These are phyloP conservation scores for Brachionus sp. DNA, from an alignment of 1,140 invertebrate species.

Conservation along the genomic window DNA sequence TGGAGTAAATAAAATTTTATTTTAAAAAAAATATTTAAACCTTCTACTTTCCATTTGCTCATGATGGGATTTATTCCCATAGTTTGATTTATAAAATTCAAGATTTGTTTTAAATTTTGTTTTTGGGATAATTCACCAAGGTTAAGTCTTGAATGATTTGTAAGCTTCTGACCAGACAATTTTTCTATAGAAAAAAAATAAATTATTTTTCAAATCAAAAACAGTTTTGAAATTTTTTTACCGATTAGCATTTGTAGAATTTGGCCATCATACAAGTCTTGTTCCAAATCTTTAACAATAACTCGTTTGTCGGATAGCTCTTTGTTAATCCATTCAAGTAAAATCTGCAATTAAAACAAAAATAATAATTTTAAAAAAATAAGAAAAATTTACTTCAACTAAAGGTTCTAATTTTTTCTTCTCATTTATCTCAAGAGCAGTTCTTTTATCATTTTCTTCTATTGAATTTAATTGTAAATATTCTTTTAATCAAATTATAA, in stretches of 20 bases:
- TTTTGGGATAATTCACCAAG: conserved; percentile 21
- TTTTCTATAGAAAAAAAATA: conserved; percentile 1
- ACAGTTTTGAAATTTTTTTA: conserved; percentile 50
- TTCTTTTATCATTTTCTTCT: conserved; percentile 93
- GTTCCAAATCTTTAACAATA: conserved; percentile 91
- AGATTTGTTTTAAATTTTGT: conserved; percentile 26
- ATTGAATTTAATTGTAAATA: conserved; percentile 48
- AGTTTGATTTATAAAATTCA: conserved; percentile 16
- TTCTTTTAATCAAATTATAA: neutral
- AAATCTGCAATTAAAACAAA: conserved; percentile 61
- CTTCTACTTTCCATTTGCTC: conserved; percentile 43
- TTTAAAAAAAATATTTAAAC: neutral
- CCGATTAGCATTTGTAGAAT: conserved; percentile 90
- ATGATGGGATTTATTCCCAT: neutral
- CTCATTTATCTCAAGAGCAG: conserved; percentile 84
- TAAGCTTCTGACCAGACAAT: neutral
- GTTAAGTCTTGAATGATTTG: neutral
- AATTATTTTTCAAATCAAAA: neutral
- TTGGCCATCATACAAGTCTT: conserved; percentile 98
- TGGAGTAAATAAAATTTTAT: neutral
- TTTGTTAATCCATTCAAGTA: conserved; percentile 98
- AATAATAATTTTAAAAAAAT: neutral
- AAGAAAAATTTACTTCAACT: neutral
- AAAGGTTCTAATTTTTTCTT: conserved; percentile 68
- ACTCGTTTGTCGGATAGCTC: conserved; percentile 92